Percentiles rank a stretch among this genome's conserved stretches.
Conservation (phyloP, 2,113 vertebrate genomes). For the Ceratotherium simum region DNA sequence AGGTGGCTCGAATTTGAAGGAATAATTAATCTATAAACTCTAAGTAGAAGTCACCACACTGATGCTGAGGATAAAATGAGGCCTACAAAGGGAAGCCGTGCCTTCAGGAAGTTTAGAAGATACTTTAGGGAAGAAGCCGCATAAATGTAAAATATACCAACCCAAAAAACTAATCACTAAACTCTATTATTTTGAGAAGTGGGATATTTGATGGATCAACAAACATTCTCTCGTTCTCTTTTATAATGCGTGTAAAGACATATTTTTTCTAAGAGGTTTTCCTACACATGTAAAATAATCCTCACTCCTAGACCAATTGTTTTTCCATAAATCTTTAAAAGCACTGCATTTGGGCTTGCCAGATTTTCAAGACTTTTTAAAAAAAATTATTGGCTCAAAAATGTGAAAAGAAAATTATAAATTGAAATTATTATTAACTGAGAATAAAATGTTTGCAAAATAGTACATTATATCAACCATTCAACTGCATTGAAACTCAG, state of each 20-base stretch:
- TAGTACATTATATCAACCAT: not conserved
- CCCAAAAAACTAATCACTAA: not conserved
- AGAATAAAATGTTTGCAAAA: not conserved
- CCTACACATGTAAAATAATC: not conserved
- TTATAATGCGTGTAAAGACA: not conserved
- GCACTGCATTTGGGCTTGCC: not conserved
- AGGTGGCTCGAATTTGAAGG: not conserved
- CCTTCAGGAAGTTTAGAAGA: not conserved
- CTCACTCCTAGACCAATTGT: not conserved
- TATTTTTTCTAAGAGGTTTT: not conserved
- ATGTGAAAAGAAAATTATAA: not conserved
- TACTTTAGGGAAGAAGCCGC: not conserved
- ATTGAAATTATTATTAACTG: not conserved
- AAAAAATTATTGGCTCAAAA: slow-evolving; percentile 30
- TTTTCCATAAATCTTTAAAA: slow-evolving; percentile 3
- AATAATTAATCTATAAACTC: slow-evolving; percentile 2
- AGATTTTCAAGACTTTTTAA: not conserved
- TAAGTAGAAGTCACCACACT: not conserved
- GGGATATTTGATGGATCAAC: not conserved
- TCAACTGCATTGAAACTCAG: not conserved
- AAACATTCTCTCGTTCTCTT: not conserved
- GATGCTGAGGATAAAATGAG: not conserved
- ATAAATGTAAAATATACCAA: not conserved
- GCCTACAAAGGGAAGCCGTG: not conserved
- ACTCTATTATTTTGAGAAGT: slow-evolving; percentile 22